Conservation (phyloP, 1,140 invertebrate species). For the Caenorhabditis tropicalis region DNA sequence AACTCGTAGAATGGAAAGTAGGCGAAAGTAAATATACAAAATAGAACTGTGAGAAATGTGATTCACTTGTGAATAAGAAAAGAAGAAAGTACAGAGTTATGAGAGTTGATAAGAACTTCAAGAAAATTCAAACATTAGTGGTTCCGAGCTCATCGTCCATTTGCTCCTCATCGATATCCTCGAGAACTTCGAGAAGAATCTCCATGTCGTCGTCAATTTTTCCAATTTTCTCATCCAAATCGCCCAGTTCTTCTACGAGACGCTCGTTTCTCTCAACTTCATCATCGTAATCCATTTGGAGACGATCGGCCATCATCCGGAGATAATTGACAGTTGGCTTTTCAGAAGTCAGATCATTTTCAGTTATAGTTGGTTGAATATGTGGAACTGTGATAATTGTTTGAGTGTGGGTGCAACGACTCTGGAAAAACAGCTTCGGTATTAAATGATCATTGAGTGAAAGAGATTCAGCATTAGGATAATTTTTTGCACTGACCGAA, state of each 20-base stretch:
- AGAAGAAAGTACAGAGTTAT: background rate
- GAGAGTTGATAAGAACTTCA: background rate
- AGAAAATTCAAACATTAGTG: background rate
- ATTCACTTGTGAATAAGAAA: background rate
- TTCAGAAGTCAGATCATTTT: background rate
- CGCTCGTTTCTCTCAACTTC: background rate
- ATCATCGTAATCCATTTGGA: background rate
- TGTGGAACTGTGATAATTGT: background rate
- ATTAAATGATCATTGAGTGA: too few relatives aligned
- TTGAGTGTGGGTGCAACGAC: background rate
- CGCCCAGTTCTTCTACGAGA: background rate
- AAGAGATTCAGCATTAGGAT: too few relatives aligned
- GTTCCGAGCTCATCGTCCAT: background rate
- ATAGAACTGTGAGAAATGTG: too few relatives aligned
- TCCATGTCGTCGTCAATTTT: slow-evolving; percentile 8
- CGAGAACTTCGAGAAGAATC: slow-evolving; percentile 20
- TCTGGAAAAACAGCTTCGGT: background rate
- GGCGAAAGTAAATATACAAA: too few relatives aligned
- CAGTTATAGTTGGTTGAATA: background rate
- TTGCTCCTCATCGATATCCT: slow-evolving; percentile 22
- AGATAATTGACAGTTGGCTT: background rate
- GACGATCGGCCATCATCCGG: slow-evolving; percentile 9
- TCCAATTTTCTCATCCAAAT: background rate
- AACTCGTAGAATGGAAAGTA: too few relatives aligned
- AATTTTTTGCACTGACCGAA: too few relatives aligned